A percentile compares a stretch with the other conserved stretches of the same genome.
Conservation (phyloP, 2,888 invertebrate genomes). For the Silvanus unidentatus region DNA sequence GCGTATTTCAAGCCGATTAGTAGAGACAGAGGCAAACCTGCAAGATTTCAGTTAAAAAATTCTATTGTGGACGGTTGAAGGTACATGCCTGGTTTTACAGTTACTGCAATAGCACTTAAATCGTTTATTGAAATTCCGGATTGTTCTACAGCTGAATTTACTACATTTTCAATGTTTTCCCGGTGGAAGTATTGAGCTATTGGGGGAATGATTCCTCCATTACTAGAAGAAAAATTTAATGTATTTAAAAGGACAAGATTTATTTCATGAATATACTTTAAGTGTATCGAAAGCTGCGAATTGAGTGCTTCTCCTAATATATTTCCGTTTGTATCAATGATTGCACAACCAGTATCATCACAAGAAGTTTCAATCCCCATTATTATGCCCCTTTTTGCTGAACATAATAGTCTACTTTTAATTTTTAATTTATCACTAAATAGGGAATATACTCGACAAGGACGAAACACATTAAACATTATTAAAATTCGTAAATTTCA, state of each 20-base stretch:
- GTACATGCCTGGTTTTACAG: slow-evolving; percentile 76
- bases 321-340: slow-evolving; percentile 66
- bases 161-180: slow-evolving; percentile 68
- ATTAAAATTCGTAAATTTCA: no score
- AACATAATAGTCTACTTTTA: no score
- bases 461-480: no score
- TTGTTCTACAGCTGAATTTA: slow-evolving; percentile 58
- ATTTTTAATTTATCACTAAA: no score
- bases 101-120: slow-evolving; percentile 83
- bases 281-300: slow-evolving; percentile 73
- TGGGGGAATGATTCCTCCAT: slow-evolving; percentile 87
- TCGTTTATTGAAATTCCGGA: slow-evolving; percentile 58
- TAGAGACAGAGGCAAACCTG: slow-evolving; percentile 74
- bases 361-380: slow-evolving; percentile 97
- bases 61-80: neutral
- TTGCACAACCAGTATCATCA: slow-evolving; percentile 92
- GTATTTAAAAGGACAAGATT: no score
- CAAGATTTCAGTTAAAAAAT: neutral
- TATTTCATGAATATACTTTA: slow-evolving; percentile 59
- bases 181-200: slow-evolving; percentile 78
- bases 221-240: slow-evolving; percentile 44
- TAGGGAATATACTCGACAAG: no score
- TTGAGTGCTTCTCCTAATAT: slow-evolving; percentile 74
- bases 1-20: slow-evolving; percentile 78
- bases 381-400: slow-evolving; percentile 43